Evolutionary conservation across 2,113 vertebrate species (phyloP).

Genomic region (Hippocampus zosterae): DNA sequence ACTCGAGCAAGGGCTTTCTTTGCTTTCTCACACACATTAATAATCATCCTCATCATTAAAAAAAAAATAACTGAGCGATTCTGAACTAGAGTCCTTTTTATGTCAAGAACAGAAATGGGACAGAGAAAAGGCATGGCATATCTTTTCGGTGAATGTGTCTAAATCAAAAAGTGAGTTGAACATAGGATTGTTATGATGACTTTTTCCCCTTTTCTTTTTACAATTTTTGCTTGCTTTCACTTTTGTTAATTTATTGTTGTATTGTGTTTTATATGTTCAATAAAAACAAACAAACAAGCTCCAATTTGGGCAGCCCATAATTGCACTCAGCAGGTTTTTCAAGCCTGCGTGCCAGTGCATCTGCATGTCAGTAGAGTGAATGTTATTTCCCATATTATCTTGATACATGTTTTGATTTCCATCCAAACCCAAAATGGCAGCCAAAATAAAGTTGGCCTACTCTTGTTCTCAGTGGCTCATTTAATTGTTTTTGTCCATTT

Average conservation of each 20-base stretch:
- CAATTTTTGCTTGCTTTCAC: too few relatives aligned
- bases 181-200: too few relatives aligned
- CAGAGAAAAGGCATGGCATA: neutral
- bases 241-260: too few relatives aligned
- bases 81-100: neutral
- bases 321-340: neutral
- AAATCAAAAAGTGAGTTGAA: neutral
- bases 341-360: neutral
- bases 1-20: slow-evolving; percentile 36
- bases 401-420: neutral
- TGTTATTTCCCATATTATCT: neutral
- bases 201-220: too few relatives aligned
- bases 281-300: too few relatives aligned
- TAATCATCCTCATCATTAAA: neutral
- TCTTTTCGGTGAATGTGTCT: neutral
- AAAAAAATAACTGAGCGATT: slow-evolving; percentile 21
- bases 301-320: neutral
- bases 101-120: neutral
- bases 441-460: neutral
- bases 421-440: neutral
- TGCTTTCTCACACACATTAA: slow-evolving; percentile 65
- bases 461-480: neutral
- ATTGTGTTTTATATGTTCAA: too few relatives aligned
- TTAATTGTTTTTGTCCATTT: slow-evolving; percentile 22
- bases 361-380: neutral